Percentiles rank a stretch among this genome's conserved stretches.
phyloP scores from a whole-genome alignment of 30 jellyfish, hydroid and myxozoan genomes.

The Aurelia sp. region DNA sequence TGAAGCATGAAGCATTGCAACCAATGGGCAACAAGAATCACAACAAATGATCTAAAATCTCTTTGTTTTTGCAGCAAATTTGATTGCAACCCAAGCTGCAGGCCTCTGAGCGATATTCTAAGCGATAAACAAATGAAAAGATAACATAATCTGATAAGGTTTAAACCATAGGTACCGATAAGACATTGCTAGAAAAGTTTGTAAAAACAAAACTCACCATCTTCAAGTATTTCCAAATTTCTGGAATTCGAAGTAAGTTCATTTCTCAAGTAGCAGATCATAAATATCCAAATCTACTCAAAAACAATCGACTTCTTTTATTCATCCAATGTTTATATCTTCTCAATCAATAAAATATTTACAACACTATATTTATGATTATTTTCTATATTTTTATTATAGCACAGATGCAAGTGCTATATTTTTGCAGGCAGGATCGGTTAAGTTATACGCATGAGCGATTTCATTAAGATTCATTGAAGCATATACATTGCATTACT shows the following conservation, averaged over 20 bases:
- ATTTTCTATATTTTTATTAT: conserved; percentile 9
- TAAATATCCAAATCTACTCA: neutral
- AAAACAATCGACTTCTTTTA: neutral
- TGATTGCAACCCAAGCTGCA: no score
- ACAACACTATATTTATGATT: neutral
- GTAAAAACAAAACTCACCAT: no score
- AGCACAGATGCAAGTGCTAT: neutral
- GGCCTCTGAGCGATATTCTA: no score
- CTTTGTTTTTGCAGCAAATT: no score
- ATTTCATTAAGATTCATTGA: conserved; percentile 20
- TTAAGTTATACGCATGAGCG: conserved; percentile 45
- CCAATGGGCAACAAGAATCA: no score
- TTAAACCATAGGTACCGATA: no score
- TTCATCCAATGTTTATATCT: neutral
- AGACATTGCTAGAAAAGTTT: no score
- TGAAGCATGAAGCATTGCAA: no score
- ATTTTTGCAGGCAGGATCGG: neutral
- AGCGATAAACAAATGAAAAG: no score
- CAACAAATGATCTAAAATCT: no score
- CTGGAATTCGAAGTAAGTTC: neutral
- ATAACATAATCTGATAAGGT: no score
- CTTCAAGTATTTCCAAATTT: no score
- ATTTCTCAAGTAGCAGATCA: neutral
- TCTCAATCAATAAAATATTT: neutral
- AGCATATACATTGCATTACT: conserved; percentile 31